Evolutionary conservation across 64 coral and sea anemone genomes (phyloP), one percentile per base, ranked within the genome.

Genomic region (Actinia tenebrosa): DNA sequence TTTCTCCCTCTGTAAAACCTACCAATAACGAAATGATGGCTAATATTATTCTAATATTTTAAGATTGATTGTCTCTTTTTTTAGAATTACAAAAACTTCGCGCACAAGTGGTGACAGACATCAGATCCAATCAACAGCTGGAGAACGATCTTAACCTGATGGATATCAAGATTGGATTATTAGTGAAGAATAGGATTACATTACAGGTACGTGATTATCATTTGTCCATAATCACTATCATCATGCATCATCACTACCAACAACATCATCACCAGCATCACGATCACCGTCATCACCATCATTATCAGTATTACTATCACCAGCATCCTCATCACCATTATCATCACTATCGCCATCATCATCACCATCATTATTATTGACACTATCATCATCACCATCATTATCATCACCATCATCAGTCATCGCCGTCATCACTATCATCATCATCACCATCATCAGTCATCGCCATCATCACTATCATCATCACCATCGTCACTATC

Each of bases 21-120:
- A 37, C 30, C 30, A 37, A 37, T 37, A 37, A 37, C 30, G 30
- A 37, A 37, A 0, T 37, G 30, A 37, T 37, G 0, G 30, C 30
- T 37, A 37, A 37, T 37, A 37, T 37, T 37, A 37, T 37, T 1
- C 53, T 55, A 55, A 55, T 11, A 58, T 5, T 11, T 58, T 10
- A 14, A 2, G 7, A 58, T 60, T 61, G 7, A 30, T 1, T 62
- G 87, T 66, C 18, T 37, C 59, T 44, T 17, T 92, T 53, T 93
- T 16, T 61, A 98, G 95, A 98, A 60, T 68, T 98, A 81, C 95
- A 98, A 78, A 98, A 98, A 68, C 61, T 98, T 77, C 89, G 87
- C 59, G 95, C 95, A 43, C 95, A 98, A 86, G 95, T 98, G 19
- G 95, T 98, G 62, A 98, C 95, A 61, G 95, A 98, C 54, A 98